Evolutionary conservation across 2,888 invertebrate genomes (phyloP).

Genomic region (Dinocampus coccinellae): DNA sequence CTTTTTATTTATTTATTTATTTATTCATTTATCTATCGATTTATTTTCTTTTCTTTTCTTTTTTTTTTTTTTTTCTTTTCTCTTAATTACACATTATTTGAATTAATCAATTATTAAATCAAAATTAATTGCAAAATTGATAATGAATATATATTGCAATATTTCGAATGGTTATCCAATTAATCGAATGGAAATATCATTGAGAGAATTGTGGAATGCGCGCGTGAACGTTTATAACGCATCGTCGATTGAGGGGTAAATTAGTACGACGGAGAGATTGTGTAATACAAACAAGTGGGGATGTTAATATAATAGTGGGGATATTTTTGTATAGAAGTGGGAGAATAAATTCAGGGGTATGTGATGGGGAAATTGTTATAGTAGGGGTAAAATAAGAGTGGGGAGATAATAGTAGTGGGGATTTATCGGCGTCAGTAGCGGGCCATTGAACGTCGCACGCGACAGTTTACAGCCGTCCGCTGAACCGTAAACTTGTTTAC

Average conservation of each 20-base stretch:
- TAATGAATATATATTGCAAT: neutral
- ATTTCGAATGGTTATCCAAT: neutral
- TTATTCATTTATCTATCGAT: too few species aligned
- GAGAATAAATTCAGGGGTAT: slow-evolving; percentile 30
- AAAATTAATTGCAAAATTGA: neutral
- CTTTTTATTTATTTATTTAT: too few species aligned
- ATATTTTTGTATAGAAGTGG: neutral
- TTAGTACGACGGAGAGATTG: slow-evolving; percentile 45
- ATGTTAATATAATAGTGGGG: neutral
- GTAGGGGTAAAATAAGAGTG: too few species aligned
- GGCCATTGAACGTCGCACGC: slow-evolving; percentile 64
- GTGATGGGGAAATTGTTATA: slow-evolving; percentile 16
- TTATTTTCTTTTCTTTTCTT: too few species aligned
- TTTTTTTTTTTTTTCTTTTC: neutral
- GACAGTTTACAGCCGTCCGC: slow-evolving; percentile 67
- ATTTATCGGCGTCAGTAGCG: slow-evolving; percentile 58
- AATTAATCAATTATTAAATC: neutral
- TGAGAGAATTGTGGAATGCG: slow-evolving; percentile 21
- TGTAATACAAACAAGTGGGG: too few species aligned
- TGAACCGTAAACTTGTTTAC: slow-evolving; percentile 56
- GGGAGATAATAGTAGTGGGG: slow-evolving; percentile 45
- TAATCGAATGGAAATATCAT: neutral
- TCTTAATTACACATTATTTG: neutral
- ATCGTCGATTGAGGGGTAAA: slow-evolving; percentile 52
- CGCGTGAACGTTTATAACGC: slow-evolving; percentile 52